Evolutionary conservation across 2,797 vertebrate genomes (phyloP).

Genomic region (Pipistrellus pipistrellus): DNA sequence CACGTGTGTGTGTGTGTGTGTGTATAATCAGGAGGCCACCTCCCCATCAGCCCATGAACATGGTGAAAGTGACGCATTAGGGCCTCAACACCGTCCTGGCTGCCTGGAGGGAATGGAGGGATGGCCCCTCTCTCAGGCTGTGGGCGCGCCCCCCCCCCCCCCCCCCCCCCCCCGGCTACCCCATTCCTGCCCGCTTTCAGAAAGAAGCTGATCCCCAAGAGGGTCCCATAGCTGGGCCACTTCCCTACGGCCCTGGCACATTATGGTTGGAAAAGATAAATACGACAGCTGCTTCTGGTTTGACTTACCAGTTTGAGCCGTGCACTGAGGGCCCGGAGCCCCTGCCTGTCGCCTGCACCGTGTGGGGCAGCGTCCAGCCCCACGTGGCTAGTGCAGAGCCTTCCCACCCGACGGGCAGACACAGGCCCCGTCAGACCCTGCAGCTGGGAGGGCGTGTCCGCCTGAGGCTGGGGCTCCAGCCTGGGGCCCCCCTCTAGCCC

Average conservation of each 20-base stretch:
- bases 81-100: neutral
- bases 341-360: accelerated
- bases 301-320: neutral
- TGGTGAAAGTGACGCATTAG: accelerated
- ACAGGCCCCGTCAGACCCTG: neutral
- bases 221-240: neutral
- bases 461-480: neutral
- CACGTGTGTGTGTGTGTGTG: neutral
- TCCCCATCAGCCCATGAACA: accelerated
- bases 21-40: neutral
- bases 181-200: neutral
- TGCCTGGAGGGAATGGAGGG: neutral
- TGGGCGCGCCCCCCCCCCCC: neutral
- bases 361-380: accelerated
- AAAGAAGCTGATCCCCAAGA: neutral
- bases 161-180: too few relatives aligned
- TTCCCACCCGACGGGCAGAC: neutral
- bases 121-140: neutral
- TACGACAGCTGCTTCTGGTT: neutral
- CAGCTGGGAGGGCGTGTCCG: accelerated
- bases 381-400: neutral
- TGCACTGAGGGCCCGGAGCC: too few relatives aligned
- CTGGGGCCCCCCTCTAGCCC: neutral
- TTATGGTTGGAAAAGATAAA: neutral
- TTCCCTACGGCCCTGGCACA: neutral